Base-by-base conservation (phyloP, 1,140 invertebrate species). In the Vanessa tameamea region DNA sequence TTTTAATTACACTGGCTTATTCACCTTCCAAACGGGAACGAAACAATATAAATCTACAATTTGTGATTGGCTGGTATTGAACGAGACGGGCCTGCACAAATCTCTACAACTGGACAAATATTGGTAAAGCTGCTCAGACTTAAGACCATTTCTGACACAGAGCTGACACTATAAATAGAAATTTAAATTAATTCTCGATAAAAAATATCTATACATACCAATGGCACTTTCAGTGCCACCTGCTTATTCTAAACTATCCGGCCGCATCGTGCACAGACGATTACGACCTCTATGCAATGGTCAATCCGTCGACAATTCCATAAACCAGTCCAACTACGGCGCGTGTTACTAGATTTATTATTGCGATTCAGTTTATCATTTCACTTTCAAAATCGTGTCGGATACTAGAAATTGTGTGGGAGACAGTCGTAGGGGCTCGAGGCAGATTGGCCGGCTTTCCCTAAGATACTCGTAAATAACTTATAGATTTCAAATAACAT, bases 321-420 rank as follows among this genome's bases (percentile, higher is more conserved):
- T 76, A 73, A 76, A 65, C 68, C 63, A 64, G 66, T 67, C 31
- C 48, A 51, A 31, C 53, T 16, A n/a, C 73, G 72, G 75, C 80
- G 71, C 73, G 72, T 81, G 75, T 78, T 76, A 51, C 69, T 78
- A 82, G 84, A 87, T 87, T 87, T 86, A 89, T 85, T 87, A 84
- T 82, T 79, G 75, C 78, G 81, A 79, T 80, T 80, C 78, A 79
- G 78, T 78, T 80, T 79, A 81, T 83, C 86, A 81, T 89, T 89
- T 89, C 85, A 88, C 87, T 89, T 88, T 88, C 86, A 77, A 82
- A 84, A 83, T 83, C 85, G 84, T 88, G 86, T 85, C 78, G 75
- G 82, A 81, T 85, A 79, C 82, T 85, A 86, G 84, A 88, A 89
- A 88, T 81, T 76, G 84, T 82, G 84, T 87, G 83, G 82, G 82